Percentiles rank a stretch among this genome's conserved stretches.
These are phyloP conservation scores for Panulirus ornatus DNA, from an alignment of 1,140 invertebrate species.

Conservation along the genomic window DNA sequence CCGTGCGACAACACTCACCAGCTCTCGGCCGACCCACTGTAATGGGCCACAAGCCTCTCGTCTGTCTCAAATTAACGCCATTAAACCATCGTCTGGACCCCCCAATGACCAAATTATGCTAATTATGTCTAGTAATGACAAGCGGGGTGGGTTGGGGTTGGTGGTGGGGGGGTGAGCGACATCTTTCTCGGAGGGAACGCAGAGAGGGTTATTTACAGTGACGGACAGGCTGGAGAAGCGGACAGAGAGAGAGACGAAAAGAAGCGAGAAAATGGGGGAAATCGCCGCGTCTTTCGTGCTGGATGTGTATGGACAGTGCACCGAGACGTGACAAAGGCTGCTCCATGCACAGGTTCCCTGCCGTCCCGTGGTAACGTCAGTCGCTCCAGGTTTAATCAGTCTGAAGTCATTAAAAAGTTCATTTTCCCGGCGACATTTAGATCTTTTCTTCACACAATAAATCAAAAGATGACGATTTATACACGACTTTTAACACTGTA, in stretches of 20 bases:
- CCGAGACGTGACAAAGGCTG: too few relatives aligned
- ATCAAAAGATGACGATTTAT: too few relatives aligned
- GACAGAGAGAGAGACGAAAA: background rate
- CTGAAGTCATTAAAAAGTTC: too few relatives aligned
- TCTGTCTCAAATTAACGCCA: constrained; percentile 23
- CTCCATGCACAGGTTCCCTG: too few relatives aligned
- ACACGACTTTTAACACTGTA: too few relatives aligned
- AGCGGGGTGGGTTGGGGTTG: background rate
- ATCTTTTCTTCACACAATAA: too few relatives aligned
- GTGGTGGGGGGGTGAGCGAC: background rate
- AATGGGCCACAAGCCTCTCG: constrained; percentile 22
- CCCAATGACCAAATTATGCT: constrained; percentile 22
- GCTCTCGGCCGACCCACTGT: background rate
- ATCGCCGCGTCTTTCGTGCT: too few relatives aligned
- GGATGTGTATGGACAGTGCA: too few relatives aligned
- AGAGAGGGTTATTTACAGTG: background rate
- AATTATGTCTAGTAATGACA: constrained; percentile 16
- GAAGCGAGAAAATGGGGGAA: too few relatives aligned
- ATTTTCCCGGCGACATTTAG: too few relatives aligned
- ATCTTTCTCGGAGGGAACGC: background rate
- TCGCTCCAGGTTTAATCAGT: too few relatives aligned
- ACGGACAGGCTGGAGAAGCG: background rate
- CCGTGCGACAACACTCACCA: background rate
- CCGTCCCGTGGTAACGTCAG: too few relatives aligned
- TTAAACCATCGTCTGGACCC: constrained; percentile 29